phyloP scores from a whole-genome alignment of 2,888 invertebrate species.

The Drosophila maculinotata region DNA sequence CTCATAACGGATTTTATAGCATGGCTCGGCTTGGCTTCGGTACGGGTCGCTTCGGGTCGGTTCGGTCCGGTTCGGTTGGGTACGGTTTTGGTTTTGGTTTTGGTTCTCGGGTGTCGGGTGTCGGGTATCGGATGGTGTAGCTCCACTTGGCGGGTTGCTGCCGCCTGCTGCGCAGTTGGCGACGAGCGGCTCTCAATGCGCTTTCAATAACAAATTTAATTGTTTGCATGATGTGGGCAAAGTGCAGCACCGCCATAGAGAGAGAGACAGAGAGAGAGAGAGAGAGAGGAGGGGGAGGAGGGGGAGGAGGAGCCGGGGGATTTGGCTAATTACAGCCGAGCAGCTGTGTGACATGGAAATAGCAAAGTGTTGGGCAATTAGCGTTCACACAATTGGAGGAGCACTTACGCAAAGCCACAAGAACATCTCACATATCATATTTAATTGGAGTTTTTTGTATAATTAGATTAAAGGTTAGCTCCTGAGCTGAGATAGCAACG shows the following conservation, averaged over 20 bases:
- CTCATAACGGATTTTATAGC: conserved; percentile 29
- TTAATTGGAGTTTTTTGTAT: background rate
- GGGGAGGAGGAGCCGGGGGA: background rate
- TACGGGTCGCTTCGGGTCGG: conserved; percentile 5
- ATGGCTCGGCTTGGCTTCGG: background rate
- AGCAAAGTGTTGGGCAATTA: conserved; percentile 52
- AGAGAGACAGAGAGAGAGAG: background rate
- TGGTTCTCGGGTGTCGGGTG: conserved; percentile 5
- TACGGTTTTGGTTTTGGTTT: conserved; percentile 6
- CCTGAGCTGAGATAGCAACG: background rate
- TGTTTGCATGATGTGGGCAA: conserved; percentile 67
- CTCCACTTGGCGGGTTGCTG: conserved; percentile 14
- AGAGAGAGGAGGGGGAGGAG: background rate
- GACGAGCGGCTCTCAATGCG: conserved; percentile 48
- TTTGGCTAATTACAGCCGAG: conserved; percentile 48
- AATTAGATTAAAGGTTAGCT: background rate
- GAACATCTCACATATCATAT: conserved; percentile 3
- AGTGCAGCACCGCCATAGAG: conserved; percentile 44
- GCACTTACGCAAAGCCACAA: conserved; percentile 12
- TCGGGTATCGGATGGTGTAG: background rate
- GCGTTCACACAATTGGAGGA: conserved; percentile 26
- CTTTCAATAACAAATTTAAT: conserved; percentile 76
- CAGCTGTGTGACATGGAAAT: conserved; percentile 44
- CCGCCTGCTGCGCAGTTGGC: conserved; percentile 53
- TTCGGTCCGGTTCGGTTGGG: conserved; percentile 12